phyloP scores from a whole-genome alignment of 1,140 invertebrate genomes.

The Pissodes strobi region DNA sequence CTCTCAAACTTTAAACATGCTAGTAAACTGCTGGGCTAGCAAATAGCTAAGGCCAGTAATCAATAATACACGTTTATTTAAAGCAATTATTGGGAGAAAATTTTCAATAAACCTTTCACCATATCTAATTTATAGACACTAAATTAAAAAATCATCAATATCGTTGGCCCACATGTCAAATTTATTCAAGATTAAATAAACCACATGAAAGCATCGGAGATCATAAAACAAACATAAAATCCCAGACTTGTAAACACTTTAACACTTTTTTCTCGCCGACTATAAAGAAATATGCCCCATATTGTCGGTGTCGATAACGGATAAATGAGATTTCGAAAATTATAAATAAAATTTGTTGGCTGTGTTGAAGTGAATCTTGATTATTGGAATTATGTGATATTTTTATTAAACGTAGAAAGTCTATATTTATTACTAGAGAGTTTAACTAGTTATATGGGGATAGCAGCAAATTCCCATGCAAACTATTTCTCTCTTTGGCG shows the following conservation, averaged over 20 bases:
- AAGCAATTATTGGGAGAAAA: no score
- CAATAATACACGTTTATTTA: no score
- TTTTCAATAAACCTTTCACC: no score
- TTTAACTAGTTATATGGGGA: no score
- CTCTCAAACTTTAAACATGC: no score
- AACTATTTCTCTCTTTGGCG: no score
- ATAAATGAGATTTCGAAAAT: conserved; percentile 14
- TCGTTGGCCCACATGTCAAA: neutral
- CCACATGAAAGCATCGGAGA: conserved; percentile 13
- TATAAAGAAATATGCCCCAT: conserved; percentile 19
- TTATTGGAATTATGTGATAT: neutral
- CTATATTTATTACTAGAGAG: no score
- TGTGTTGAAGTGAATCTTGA: neutral
- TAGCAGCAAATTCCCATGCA: no score
- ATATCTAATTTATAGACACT: no score
- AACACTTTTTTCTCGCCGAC: conserved; percentile 21
- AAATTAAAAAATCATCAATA: conserved; percentile 2
- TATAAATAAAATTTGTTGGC: neutral
- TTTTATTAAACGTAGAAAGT: no score
- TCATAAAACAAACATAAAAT: conserved; percentile 27
- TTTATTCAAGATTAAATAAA: conserved; percentile 25
- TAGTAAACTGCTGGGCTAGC: no score
- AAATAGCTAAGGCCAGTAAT: no score
- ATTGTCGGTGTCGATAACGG: conserved; percentile 7
- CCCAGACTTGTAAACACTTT: conserved; percentile 21